These are phyloP conservation scores for Acanthosepion esculentum DNA, from an alignment of 2,888 invertebrate species.

Conservation along the genomic window DNA sequence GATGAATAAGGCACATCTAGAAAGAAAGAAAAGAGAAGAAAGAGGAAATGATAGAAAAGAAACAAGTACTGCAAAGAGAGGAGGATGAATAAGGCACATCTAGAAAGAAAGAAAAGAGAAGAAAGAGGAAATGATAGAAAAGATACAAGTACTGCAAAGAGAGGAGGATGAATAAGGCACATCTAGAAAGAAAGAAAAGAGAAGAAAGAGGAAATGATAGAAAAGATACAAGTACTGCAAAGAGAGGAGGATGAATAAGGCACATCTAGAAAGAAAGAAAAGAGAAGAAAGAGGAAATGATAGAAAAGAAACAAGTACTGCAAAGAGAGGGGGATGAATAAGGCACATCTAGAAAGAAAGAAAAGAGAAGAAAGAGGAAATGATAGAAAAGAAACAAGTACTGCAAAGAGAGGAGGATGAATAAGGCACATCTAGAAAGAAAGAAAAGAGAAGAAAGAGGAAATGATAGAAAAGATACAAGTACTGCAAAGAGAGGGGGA, in stretches of 20 bases:
- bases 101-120: not conserved
- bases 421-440: too few relatives aligned
- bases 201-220: not conserved
- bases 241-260: not conserved
- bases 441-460: not conserved
- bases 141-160: not conserved
- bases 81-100: not conserved
- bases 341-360: too few relatives aligned
- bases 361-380: not conserved
- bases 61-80: not conserved
- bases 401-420: not conserved
- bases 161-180: not conserved
- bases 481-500: not conserved
- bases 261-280: too few relatives aligned
- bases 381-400: not conserved
- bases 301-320: not conserved
- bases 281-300: not conserved
- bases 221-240: not conserved
- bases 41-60: not conserved
- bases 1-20: not conserved
- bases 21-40: not conserved
- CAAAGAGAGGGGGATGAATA: not conserved
- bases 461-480: not conserved
- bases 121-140: not conserved
- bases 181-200: not conserved